These are phyloP conservation scores for Macrocentrus cingulum DNA, from an alignment of 1,140 invertebrate species.

Conservation along the genomic window DNA sequence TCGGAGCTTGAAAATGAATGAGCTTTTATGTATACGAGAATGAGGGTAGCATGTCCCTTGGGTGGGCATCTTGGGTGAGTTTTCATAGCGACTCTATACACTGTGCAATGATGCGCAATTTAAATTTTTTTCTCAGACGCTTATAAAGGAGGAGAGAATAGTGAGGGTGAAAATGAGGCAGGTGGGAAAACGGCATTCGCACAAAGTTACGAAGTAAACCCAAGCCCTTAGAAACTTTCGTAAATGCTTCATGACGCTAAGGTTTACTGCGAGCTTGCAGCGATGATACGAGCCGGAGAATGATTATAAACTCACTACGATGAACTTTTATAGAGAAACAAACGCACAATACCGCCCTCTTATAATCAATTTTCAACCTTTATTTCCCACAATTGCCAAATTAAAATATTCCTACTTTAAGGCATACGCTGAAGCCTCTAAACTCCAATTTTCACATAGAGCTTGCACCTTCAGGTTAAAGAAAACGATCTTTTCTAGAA, in stretches of 20 bases:
- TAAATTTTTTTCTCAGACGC: slow-evolving; percentile 18
- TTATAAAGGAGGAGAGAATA: too few relatives aligned
- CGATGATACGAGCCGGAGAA: not conserved
- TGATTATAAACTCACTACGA: too few relatives aligned
- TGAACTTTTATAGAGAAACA: too few relatives aligned
- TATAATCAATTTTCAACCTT: too few relatives aligned
- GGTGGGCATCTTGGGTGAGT: slow-evolving; percentile 5
- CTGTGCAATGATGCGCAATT: slow-evolving; percentile 12
- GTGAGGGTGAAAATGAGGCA: not conserved
- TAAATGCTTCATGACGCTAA: slow-evolving; percentile 19
- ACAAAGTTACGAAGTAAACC: slow-evolving; percentile 24
- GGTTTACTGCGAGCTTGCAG: not conserved
- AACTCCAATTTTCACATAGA: too few relatives aligned
- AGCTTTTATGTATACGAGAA: slow-evolving; percentile 1
- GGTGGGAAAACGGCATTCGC: slow-evolving; percentile 14
- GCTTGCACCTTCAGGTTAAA: too few relatives aligned
- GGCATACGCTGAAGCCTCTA: too few relatives aligned
- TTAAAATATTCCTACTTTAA: too few relatives aligned
- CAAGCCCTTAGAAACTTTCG: slow-evolving; percentile 22
- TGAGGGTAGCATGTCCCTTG: slow-evolving; percentile 13
- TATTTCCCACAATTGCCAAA: too few relatives aligned
- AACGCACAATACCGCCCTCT: too few relatives aligned
- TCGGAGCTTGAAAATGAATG: too few relatives aligned
- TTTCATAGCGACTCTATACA: slow-evolving; percentile 11
- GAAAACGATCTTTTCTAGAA: too few relatives aligned